Base-by-base conservation (phyloP, 2,797 vertebrate species). In the Hypotaenidia philippensis region DNA sequence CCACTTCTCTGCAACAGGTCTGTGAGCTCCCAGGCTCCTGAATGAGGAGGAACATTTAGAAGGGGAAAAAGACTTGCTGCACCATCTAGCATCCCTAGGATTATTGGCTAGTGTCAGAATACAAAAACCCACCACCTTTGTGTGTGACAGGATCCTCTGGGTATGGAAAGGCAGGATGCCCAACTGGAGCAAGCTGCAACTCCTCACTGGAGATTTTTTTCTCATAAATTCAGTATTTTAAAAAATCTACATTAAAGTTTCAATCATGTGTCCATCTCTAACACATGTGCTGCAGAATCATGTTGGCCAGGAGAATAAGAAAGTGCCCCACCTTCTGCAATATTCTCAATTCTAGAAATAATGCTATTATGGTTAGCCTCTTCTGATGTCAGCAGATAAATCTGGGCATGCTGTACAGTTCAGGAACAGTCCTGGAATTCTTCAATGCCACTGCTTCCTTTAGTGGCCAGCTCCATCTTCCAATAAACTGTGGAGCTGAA, bases 291-390 rank as follows among this genome's bases (percentile, higher is more conserved):
- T 74, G 27, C 23, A 56, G 36, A 63, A 59, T n/a, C 38, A 40
- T 3, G 29, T 27, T 68, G 34, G 12, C 19, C 19, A 70, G 16
- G 5, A 78, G 23, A 61, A 23, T 6, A 65, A 74, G 11, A 36
- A 38, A 52, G 80, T 38, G 5, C 0, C 0, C 3, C 26, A 49
- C 4, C 3, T 8, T 2, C n/a, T 49, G 10, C 40, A 64, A 69
- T 5, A 14, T 12, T 47, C 50, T 53, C 47, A 32, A 2, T 61
- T 63, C 27, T 41, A 44, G 41, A 44, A 87, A 9, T 10, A 69
- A 34, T 12, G 7, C 32, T 16, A 50, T 26, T 23, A 31, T 6
- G 3, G 17, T 59, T 36, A 68, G 36, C 40, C 4, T 21, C 27
- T 5, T n/a, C 26, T 27, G 5, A 69, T 31, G 3, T 38, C 16